Percentiles rank a stretch among this genome's conserved stretches.
phyloP scores from a whole-genome alignment of 2,888 invertebrate genomes.

The Axea sp. region DNA sequence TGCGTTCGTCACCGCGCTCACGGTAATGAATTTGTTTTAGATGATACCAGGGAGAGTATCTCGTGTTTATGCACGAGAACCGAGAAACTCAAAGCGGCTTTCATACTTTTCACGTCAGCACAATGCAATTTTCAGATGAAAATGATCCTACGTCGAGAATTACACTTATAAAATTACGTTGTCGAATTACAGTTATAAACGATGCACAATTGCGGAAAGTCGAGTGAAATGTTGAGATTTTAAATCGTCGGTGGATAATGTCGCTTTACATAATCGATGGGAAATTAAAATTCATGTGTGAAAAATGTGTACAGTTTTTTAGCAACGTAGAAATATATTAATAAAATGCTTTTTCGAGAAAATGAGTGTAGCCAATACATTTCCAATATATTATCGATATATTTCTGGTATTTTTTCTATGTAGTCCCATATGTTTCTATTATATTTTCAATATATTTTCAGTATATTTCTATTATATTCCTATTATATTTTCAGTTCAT shows the following conservation, averaged over 20 bases:
- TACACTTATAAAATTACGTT: constrained; percentile 20
- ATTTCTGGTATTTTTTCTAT: too few species aligned
- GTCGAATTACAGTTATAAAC: constrained; percentile 35
- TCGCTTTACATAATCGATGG: constrained; percentile 1
- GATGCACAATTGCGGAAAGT: constrained; percentile 2
- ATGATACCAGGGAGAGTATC: constrained; percentile 26
- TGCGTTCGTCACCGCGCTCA: constrained; percentile 41
- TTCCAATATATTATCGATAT: too few species aligned
- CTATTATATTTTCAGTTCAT: too few species aligned
- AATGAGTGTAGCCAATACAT: too few species aligned
- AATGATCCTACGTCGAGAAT: constrained; percentile 6
- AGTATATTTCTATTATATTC: too few species aligned
- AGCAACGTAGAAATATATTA: too few species aligned
- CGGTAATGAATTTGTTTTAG: constrained; percentile 56
- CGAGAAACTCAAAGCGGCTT: constrained; percentile 21
- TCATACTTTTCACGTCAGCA: constrained; percentile 30
- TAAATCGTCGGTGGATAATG: neutral
- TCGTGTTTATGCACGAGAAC: constrained; percentile 24
- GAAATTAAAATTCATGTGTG: too few species aligned
- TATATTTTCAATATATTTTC: too few species aligned
- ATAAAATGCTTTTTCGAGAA: too few species aligned
- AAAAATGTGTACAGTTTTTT: too few species aligned
- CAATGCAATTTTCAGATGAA: constrained; percentile 25
- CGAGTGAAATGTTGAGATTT: constrained; percentile 4
- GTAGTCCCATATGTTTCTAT: too few species aligned